These are phyloP conservation scores for Lepidocolaptes lacrymiger DNA, from an alignment of 2,797 vertebrate species.

Conservation along the genomic window DNA sequence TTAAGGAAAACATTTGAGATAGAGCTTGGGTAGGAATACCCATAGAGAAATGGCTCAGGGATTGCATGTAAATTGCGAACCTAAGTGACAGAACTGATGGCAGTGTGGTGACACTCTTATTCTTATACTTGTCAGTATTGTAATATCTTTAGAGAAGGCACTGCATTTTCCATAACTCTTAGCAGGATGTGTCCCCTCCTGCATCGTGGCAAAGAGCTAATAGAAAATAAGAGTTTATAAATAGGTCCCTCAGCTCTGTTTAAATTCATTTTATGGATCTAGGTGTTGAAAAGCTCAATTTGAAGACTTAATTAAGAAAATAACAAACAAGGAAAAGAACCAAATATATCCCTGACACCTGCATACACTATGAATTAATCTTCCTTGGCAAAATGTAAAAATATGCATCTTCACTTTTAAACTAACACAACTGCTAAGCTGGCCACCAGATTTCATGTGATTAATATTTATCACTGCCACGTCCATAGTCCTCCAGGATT, in stretches of 20 bases:
- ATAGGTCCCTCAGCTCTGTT: constrained; percentile 33
- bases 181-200: neutral
- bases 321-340: constrained; percentile 25
- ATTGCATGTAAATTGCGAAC: neutral
- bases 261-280: constrained; percentile 55
- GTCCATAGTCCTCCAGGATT: constrained; percentile 35
- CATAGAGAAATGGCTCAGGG: neutral
- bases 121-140: neutral
- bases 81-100: neutral
- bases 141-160: neutral
- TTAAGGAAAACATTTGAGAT: neutral
- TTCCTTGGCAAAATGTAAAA: constrained; percentile 1
- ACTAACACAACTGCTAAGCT: constrained; percentile 34
- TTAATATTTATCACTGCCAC: constrained; percentile 59
- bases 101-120: neutral
- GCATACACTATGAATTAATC: neutral
- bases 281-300: constrained; percentile 61
- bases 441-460: constrained; percentile 64
- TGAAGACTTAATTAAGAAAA: constrained; percentile 66
- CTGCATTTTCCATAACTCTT: neutral
- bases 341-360: constrained; percentile 44
- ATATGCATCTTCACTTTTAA: neutral
- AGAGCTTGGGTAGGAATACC: neutral
- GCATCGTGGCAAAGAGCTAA: neutral
- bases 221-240: constrained; percentile 24